Percentiles rank a stretch among this genome's conserved stretches.
Conservation (phyloP, 2,797 vertebrate species). For the Gastrophryne carolinensis region DNA sequence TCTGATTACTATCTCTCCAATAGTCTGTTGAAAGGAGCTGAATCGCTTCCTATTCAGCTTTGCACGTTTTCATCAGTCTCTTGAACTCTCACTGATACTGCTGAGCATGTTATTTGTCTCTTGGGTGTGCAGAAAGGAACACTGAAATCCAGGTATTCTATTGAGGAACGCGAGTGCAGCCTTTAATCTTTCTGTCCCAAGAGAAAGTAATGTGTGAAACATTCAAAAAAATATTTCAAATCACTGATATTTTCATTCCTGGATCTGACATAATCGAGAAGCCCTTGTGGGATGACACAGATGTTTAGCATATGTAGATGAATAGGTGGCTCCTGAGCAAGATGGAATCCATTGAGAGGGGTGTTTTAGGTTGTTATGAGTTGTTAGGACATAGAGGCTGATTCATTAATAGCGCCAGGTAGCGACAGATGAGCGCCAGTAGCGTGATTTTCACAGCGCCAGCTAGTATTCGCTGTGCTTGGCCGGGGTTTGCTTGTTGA, state of each 20-base stretch:
- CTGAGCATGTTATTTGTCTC: slow-evolving; percentile 5
- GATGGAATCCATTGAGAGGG: slow-evolving; percentile 36
- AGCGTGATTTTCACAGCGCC: too few relatives aligned
- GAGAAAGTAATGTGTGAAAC: not conserved
- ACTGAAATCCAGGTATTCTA: slow-evolving; percentile 17
- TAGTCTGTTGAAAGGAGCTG: slow-evolving; percentile 31
- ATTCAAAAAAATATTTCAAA: not conserved
- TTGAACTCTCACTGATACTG: slow-evolving; percentile 15
- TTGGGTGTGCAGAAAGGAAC: not conserved
- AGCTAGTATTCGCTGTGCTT: too few relatives aligned
- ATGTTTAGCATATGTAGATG: slow-evolving; percentile 31
- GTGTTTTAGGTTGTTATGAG: slow-evolving; percentile 18
- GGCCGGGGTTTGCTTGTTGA: too few relatives aligned
- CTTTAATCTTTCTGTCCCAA: not conserved
- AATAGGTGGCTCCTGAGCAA: not conserved
- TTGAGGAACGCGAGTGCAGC: slow-evolving; percentile 7
- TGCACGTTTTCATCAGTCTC: slow-evolving; percentile 9
- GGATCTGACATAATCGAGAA: not conserved
- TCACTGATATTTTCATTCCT: not conserved
- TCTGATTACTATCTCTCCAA: slow-evolving; percentile 38
- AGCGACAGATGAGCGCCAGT: too few relatives aligned
- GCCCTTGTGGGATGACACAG: slow-evolving; percentile 18
- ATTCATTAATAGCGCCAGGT: too few relatives aligned
- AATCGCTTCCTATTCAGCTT: slow-evolving; percentile 20
- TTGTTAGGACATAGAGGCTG: slow-evolving; percentile 35